phyloP scores from a whole-genome alignment of 2,113 vertebrate genomes.

The Rhipidura dahli region DNA sequence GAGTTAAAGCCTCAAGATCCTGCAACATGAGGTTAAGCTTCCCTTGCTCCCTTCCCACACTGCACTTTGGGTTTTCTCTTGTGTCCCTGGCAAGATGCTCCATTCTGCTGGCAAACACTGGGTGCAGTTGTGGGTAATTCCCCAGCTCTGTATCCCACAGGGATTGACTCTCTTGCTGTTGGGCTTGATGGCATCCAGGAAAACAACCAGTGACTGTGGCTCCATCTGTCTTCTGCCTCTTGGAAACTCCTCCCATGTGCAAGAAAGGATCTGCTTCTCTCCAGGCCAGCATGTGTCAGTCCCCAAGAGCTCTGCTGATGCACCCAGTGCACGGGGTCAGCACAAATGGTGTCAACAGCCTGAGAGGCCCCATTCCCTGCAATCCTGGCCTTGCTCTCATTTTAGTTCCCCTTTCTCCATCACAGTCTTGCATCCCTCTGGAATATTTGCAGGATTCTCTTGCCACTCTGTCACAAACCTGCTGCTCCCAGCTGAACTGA shows the following conservation, averaged over 20 bases:
- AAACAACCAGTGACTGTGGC: neutral
- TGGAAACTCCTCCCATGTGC: neutral
- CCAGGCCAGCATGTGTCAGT: neutral
- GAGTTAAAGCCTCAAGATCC: neutral
- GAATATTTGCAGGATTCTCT: neutral
- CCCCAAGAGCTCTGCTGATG: neutral
- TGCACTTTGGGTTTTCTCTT: neutral
- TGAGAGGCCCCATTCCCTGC: neutral
- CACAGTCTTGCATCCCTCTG: neutral
- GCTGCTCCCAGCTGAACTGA: neutral
- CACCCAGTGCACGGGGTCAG: neutral
- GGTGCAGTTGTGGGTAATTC: neutral
- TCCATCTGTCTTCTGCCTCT: neutral
- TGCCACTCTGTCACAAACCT: neutral
- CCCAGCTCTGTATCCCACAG: neutral
- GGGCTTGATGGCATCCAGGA: neutral
- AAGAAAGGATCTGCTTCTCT: neutral
- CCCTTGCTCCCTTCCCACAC: neutral
- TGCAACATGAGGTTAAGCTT: fast-evolving
- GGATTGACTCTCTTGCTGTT: neutral
- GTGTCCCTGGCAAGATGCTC: neutral
- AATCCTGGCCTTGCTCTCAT: neutral
- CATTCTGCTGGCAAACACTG: neutral
- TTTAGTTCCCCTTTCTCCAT: neutral
- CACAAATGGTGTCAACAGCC: neutral